A percentile compares a stretch with the other conserved stretches of the same genome.
Evolutionary conservation across 2,888 invertebrate genomes (phyloP).

Genomic region (Drosophila ezoana): DNA sequence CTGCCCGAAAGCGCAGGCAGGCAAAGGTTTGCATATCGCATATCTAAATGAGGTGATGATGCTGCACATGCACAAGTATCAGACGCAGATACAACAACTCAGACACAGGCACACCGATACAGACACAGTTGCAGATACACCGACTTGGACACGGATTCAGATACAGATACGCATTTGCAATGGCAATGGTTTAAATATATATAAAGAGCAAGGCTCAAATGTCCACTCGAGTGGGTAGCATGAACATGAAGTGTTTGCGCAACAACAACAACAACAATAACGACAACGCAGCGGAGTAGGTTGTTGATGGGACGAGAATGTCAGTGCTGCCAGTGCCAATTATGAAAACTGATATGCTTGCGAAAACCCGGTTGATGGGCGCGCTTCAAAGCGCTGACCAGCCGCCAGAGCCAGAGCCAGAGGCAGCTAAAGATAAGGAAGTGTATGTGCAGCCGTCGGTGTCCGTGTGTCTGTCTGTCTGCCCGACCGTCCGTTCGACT

Average conservation of each 20-base stretch:
- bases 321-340: slow-evolving; percentile 76
- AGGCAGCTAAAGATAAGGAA: slow-evolving; percentile 20
- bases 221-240: slow-evolving; percentile 79
- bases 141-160: slow-evolving; percentile 42
- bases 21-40: slow-evolving; percentile 76
- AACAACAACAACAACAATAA: slow-evolving; percentile 51
- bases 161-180: slow-evolving; percentile 28
- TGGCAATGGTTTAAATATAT: slow-evolving; percentile 52
- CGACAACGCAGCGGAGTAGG: slow-evolving; percentile 12
- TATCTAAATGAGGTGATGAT: slow-evolving; percentile 79
- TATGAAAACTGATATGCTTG: slow-evolving; percentile 81
- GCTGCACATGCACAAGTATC: slow-evolving; percentile 75
- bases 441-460: slow-evolving; percentile 6
- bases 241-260: slow-evolving; percentile 81
- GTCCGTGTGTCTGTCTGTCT: slow-evolving; percentile 2
- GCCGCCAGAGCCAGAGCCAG: slow-evolving; percentile 3
- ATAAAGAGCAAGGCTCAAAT: slow-evolving; percentile 69
- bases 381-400: slow-evolving; percentile 69
- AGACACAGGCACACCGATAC: slow-evolving; percentile 37
- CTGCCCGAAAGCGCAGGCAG: slow-evolving; percentile 43
- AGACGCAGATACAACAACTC: slow-evolving; percentile 67
- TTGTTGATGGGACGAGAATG: slow-evolving; percentile 46
- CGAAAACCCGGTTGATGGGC: slow-evolving; percentile 77
- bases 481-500: slow-evolving; percentile 21
- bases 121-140: slow-evolving; percentile 15